Evolutionary conservation across 64 coral and sea anemone genomes (phyloP), one percentile per base, ranked within the genome.

Genomic region (Catalaphyllia jardinei): DNA sequence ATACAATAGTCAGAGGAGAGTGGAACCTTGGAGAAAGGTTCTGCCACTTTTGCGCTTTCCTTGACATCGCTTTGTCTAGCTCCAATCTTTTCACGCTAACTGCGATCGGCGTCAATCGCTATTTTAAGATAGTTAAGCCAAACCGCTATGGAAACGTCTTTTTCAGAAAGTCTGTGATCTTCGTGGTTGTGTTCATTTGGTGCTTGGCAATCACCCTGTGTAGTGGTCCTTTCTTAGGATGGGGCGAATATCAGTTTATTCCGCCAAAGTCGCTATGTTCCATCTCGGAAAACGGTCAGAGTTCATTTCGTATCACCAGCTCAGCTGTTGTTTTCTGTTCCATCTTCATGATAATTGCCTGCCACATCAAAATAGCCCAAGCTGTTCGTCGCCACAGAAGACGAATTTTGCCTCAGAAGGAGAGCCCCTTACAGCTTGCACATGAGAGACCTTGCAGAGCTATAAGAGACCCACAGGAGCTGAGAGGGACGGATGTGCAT

Each of bases 81-180:
- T 24, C 20, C 19, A 60, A 52, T 27, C 24, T 88, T 10, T 88
- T 88, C 76, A 88, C 46, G 22, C 71, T 88, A n/a, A 77, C 86
- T 39, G 28, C 35, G 9, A 88, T 88, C 20, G 76, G 72, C 28
- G 52, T 88, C 15, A 88, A 39, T 39, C 72, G 86, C 60, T 88
- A 88, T 77, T 14, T 88, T 20, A 20, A 62, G 4, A 88, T 88
- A 77, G 86, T 88, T 12, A 57, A 88, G 22, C 73, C 86, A 4
- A 60, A 51, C 24, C 59, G 28, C 31, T 88, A 88, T 39, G 29
- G 72, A 38, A 62, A 16, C 10, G 12, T 67, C 33, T 88, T 72
- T 62, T 61, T 60, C 18, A 88, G 76, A 28, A 67, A 33, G 19
- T 88, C 54, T 35, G 52, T 88, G 16, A 18, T 77, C 6, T 33